Conservation (phyloP, 2,113 vertebrate species). For the Sapajus apella region DNA sequence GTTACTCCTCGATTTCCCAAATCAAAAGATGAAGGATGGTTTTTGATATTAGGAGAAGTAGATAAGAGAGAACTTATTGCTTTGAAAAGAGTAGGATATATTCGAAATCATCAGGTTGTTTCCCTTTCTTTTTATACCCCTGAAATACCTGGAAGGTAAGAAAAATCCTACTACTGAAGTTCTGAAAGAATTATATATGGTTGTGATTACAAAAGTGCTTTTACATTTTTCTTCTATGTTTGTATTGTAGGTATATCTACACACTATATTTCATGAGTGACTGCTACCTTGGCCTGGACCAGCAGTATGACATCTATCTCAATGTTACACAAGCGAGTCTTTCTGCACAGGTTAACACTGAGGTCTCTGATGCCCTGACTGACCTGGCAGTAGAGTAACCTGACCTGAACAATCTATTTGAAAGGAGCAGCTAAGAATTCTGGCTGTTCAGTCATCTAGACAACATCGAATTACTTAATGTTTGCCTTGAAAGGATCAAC, state of each 20-base stretch:
- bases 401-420: conserved; percentile 27
- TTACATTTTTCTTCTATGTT: conserved; percentile 46
- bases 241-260: conserved; percentile 91
- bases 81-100: conserved; percentile 93
- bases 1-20: conserved; percentile 94
- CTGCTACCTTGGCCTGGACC: conserved; percentile 98
- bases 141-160: conserved; percentile 93
- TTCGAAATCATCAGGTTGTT: conserved; percentile 85
- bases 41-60: conserved; percentile 95
- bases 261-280: conserved; percentile 98
- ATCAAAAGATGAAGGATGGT: conserved; percentile 97
- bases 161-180: not conserved
- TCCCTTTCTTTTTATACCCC: conserved; percentile 96
- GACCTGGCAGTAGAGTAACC: conserved; percentile 79
- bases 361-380: conserved; percentile 80
- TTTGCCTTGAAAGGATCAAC: conserved; percentile 83
- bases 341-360: conserved; percentile 84
- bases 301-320: conserved; percentile 96
- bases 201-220: not conserved
- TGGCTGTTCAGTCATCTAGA: conserved; percentile 68
- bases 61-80: conserved; percentile 95
- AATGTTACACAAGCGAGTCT: conserved; percentile 86
- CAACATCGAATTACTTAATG: conserved; percentile 61
- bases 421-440: conserved; percentile 61
- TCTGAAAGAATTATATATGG: not conserved